phyloP scores from a whole-genome alignment of 2,113 vertebrate genomes.

The Sprattus sprattus region DNA sequence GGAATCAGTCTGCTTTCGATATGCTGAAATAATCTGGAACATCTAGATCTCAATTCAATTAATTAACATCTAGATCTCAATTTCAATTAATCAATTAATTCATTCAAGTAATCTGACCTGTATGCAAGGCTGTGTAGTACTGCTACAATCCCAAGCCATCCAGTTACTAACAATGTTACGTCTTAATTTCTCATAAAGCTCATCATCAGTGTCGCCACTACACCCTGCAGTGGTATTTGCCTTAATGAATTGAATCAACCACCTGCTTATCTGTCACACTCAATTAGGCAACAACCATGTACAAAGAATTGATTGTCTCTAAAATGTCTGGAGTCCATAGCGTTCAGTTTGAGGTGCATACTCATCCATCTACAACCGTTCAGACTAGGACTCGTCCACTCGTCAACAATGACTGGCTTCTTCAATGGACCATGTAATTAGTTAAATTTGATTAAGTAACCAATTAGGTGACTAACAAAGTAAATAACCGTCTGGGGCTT shows the following conservation, averaged over 20 bases:
- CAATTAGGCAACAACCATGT: constrained; percentile 51
- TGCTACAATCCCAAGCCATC: not conserved
- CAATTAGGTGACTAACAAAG: constrained; percentile 73
- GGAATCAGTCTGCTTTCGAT: not conserved
- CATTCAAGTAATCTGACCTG: not conserved
- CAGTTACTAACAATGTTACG: not conserved
- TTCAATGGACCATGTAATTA: constrained; percentile 69
- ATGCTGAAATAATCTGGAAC: not conserved
- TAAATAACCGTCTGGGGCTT: constrained; percentile 70
- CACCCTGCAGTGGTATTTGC: constrained; percentile 16
- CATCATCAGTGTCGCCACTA: not conserved
- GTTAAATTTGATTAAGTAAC: constrained; percentile 73
- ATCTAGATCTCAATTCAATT: not conserved
- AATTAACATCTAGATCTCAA: not conserved
- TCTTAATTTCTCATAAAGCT: not conserved
- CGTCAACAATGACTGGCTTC: constrained; percentile 58
- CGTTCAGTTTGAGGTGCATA: constrained; percentile 45
- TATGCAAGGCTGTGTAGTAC: not conserved
- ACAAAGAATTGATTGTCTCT: constrained; percentile 48
- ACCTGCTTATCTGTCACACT: constrained; percentile 51
- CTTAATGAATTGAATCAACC: constrained; percentile 29
- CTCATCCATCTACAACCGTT: constrained; percentile 54
- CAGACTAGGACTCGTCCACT: constrained; percentile 56
- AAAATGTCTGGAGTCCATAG: constrained; percentile 54
- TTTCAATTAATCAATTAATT: not conserved